phyloP scores from a whole-genome alignment of 2,113 vertebrate genomes.

The Nematolebias whitei region DNA sequence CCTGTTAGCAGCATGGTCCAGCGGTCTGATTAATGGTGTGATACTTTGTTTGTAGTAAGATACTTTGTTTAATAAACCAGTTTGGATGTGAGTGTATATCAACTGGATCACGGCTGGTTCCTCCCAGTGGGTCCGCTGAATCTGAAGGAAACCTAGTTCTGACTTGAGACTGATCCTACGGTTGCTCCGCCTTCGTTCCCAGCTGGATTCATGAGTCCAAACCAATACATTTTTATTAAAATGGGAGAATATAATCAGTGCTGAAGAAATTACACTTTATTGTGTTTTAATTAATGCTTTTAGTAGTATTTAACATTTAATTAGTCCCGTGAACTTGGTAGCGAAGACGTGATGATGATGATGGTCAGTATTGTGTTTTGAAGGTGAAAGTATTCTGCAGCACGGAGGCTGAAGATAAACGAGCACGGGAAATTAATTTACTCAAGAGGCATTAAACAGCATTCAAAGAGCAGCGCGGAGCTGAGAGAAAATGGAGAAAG shows the following conservation, averaged over 20 bases:
- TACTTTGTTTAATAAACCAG: no score
- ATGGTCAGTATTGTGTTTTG: constrained; percentile 5
- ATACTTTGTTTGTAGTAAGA: no score
- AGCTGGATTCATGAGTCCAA: constrained; percentile 43
- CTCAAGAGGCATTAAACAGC: constrained; percentile 9
- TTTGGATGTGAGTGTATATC: constrained; percentile 16
- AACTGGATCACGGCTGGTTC: not conserved
- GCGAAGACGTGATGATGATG: not conserved
- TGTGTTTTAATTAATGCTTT: constrained; percentile 2
- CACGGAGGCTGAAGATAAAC: constrained; percentile 31
- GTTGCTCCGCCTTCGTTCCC: constrained; percentile 6
- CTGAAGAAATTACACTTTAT: not conserved
- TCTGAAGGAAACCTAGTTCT: constrained; percentile 32
- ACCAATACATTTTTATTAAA: not conserved
- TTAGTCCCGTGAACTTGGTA: constrained; percentile 10
- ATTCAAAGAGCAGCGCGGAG: not conserved
- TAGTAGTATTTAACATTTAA: constrained; percentile 10
- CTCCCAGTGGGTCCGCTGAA: constrained; percentile 27
- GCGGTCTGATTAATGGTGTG: no score
- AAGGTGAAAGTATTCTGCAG: constrained; percentile 2
- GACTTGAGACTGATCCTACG: constrained; percentile 28
- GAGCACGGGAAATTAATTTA: constrained; percentile 14
- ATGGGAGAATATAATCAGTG: not conserved
- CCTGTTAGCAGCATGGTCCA: no score
- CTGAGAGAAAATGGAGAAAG: not conserved